phyloP scores from a whole-genome alignment of 1,140 invertebrate genomes.

The Argopecten irradians region DNA sequence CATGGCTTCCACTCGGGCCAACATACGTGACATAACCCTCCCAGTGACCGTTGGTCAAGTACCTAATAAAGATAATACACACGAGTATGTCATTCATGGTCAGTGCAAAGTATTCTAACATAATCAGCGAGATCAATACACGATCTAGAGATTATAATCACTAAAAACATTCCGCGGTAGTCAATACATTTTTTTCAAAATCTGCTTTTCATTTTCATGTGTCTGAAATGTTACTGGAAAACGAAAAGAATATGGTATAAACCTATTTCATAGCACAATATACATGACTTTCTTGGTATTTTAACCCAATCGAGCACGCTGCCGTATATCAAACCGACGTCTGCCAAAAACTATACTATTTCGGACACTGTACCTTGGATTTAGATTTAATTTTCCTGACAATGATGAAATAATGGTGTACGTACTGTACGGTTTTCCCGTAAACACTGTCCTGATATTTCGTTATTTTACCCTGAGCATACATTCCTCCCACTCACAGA shows the following conservation, averaged over 20 bases:
- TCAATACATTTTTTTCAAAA: too few relatives aligned
- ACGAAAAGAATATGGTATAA: too few relatives aligned
- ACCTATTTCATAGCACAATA: too few relatives aligned
- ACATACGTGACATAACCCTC: neutral
- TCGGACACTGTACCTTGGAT: neutral
- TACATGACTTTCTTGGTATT: neutral
- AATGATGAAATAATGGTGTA: neutral
- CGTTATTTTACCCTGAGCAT: neutral
- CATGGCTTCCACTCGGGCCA: neutral
- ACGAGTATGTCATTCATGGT: neutral
- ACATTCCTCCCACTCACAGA: conserved; percentile 5
- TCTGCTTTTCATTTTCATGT: too few relatives aligned
- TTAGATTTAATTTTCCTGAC: neutral
- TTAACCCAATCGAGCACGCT: neutral
- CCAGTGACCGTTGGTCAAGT: neutral
- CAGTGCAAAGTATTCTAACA: too few relatives aligned
- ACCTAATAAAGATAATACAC: neutral
- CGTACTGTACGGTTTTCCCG: neutral
- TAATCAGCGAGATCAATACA: too few relatives aligned
- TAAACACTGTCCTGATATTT: neutral
- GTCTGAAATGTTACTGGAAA: too few relatives aligned
- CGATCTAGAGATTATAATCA: too few relatives aligned
- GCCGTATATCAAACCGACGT: neutral
- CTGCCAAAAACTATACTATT: neutral
- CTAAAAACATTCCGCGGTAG: too few relatives aligned